Conservation (phyloP, 1,140 invertebrate species). For the Papilio glaucus region DNA sequence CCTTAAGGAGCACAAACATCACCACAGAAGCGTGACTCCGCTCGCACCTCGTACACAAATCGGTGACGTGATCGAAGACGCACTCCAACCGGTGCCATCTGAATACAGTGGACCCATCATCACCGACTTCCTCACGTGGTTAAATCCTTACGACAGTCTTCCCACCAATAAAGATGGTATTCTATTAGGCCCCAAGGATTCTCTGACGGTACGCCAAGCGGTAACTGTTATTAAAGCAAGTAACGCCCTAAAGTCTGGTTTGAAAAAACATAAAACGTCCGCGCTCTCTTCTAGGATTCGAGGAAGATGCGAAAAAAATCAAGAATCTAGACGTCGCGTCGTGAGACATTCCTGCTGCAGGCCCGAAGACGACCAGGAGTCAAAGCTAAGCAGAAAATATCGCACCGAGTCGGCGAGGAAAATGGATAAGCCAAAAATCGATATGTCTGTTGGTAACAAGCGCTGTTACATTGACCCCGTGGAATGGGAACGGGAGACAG, state of each 20-base stretch:
- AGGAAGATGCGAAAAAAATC: constrained; percentile 78
- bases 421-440: constrained; percentile 63
- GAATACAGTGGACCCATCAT: constrained; percentile 79
- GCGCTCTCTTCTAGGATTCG: constrained; percentile 77
- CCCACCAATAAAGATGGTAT: constrained; percentile 72
- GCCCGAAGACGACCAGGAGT: constrained; percentile 57
- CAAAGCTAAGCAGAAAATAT: constrained; percentile 61
- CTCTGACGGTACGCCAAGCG: constrained; percentile 78
- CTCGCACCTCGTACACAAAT: constrained; percentile 54
- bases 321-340: constrained; percentile 68
- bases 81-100: constrained; percentile 63
- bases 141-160: constrained; percentile 75
- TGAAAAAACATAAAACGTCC: constrained; percentile 82
- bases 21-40: constrained; percentile 56
- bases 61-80: constrained; percentile 51
- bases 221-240: constrained; percentile 78
- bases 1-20: constrained; percentile 65
- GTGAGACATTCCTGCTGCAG: constrained; percentile 73
- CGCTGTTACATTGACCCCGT: constrained; percentile 81
- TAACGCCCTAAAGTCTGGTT: constrained; percentile 64
- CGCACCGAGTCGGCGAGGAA: constrained; percentile 76
- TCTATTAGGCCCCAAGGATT: constrained; percentile 65
- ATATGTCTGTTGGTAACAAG: constrained; percentile 82
- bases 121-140: constrained; percentile 79
- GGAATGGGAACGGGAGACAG: constrained; percentile 79